Evolutionary conservation across 2,113 vertebrate genomes (phyloP), one percentile per base, ranked within the genome.

Genomic region (Phodopus roborovskii): DNA sequence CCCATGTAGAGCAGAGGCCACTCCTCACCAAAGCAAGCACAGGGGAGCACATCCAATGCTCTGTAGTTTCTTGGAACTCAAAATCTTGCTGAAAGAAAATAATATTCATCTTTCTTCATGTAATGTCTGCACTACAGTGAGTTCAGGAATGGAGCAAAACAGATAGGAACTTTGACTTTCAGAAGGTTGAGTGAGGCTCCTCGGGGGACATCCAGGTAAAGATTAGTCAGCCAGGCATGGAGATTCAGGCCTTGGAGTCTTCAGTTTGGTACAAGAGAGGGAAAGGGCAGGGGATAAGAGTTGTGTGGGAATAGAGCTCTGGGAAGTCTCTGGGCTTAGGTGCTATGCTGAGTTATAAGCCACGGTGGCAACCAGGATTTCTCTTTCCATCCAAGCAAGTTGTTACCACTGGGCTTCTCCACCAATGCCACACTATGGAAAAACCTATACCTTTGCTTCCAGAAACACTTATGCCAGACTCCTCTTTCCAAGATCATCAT

Each of bases 221-320:
- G 19, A 73, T 60, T 45, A 6, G 16, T 66, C 36, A 70, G 28
- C 16, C 1, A 19, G 62, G 62, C 8, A 66, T 58, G 36, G 48
- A 88, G n/a, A 85, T 19, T 16, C 6, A 11, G 20, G 53, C 12
- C 9, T 24, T n/a, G 78, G 26, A 30, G 33, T 48, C 15, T 5
- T 62, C 30, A 19, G 64, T 2, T 3, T n/a, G 7, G 20, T 2
- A 0, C 0, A 81, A 70, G 39, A 56, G 10, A 39, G 5, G 0
- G 6, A 39, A 74, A 39, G 30, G 33, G 10, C 70, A 7, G 30
- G 1, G 7, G 33, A 66, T 56, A 50, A 91, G 64, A 50, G 7
- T 30, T 71, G 24, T 30, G 36, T 33, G 16, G 48, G 22, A 17
- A 53, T 1, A 39, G 48, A 20, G 30, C 36, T 88, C 87, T 84